These are phyloP conservation scores for Drosophila suboccidentalis DNA, from an alignment of 2,888 invertebrate species.

Conservation along the genomic window DNA sequence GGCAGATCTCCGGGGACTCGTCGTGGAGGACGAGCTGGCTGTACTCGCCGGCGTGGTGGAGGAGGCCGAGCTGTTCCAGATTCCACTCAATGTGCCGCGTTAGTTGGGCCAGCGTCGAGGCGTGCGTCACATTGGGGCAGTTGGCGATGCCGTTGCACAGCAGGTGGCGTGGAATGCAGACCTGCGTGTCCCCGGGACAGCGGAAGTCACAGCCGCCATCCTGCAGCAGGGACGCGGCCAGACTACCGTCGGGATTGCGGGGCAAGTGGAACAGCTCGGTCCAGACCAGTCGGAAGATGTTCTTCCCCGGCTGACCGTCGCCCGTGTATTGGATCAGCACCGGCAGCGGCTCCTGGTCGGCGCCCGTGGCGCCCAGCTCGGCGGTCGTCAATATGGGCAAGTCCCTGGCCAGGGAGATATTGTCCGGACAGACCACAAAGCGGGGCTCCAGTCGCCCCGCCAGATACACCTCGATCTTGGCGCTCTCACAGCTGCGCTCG, in stretches of 20 bases:
- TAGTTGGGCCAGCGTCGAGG: constrained; percentile 85
- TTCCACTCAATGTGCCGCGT: constrained; percentile 88
- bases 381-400: constrained; percentile 92
- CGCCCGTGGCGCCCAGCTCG: constrained; percentile 88
- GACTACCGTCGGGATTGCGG: constrained; percentile 92
- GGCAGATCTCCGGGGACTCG: constrained; percentile 91
- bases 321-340: constrained; percentile 91
- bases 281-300: constrained; percentile 95
- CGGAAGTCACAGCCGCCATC: constrained; percentile 93
- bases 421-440: constrained; percentile 94
- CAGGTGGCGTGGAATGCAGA: constrained; percentile 93
- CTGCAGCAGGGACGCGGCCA: constrained; percentile 91
- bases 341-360: constrained; percentile 88
- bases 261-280: constrained; percentile 95
- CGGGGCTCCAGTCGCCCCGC: constrained; percentile 91
- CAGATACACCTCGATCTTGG: constrained; percentile 93
- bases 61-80: constrained; percentile 87
- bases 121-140: constrained; percentile 91
- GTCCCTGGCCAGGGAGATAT: constrained; percentile 92
- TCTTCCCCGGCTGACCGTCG: constrained; percentile 92
- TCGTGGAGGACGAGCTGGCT: constrained; percentile 88
- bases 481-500: constrained; percentile 94
- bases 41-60: constrained; percentile 86
- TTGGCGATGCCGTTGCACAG: constrained; percentile 95
- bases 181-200: constrained; percentile 93